A percentile compares a stretch with the other conserved stretches of the same genome.
Evolutionary conservation across 2,797 vertebrate species (phyloP).

Genomic region (Hafferia zeledoni): DNA sequence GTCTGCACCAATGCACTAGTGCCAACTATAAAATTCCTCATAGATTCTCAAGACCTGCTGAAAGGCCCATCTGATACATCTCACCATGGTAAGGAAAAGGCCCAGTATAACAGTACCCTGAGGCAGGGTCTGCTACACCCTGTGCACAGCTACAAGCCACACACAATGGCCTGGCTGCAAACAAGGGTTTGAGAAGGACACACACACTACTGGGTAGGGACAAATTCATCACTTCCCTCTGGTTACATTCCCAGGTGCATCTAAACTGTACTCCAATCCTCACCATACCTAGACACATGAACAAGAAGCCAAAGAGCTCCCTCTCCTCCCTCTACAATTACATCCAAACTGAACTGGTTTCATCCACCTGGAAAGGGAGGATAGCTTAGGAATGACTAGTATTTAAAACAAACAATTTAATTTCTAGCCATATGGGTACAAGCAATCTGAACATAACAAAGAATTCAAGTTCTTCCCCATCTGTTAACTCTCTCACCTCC

Average conservation of each 20-base stretch:
- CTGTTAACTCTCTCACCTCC: slow-evolving; percentile 78
- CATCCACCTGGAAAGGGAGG: background rate
- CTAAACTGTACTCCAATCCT: background rate
- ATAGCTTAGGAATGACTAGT: background rate
- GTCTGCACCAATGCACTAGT: background rate
- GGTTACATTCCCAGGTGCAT: background rate
- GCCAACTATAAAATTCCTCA: background rate
- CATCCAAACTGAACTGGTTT: background rate
- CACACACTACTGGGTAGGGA: background rate
- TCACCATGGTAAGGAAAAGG: background rate
- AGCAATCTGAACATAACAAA: background rate
- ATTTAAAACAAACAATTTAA: background rate
- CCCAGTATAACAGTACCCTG: background rate
- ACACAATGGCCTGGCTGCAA: background rate
- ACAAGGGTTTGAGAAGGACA: background rate
- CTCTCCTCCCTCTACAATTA: background rate
- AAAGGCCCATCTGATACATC: background rate
- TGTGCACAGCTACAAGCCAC: background rate
- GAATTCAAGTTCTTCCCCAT: background rate
- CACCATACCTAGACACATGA: background rate
- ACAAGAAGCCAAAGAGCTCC: background rate
- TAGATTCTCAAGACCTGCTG: background rate
- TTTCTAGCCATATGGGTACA: background rate
- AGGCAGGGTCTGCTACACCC: background rate
- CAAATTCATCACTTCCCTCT: background rate